Base-by-base conservation (phyloP, 2,888 invertebrate genomes). In the Pollenia angustigena region DNA sequence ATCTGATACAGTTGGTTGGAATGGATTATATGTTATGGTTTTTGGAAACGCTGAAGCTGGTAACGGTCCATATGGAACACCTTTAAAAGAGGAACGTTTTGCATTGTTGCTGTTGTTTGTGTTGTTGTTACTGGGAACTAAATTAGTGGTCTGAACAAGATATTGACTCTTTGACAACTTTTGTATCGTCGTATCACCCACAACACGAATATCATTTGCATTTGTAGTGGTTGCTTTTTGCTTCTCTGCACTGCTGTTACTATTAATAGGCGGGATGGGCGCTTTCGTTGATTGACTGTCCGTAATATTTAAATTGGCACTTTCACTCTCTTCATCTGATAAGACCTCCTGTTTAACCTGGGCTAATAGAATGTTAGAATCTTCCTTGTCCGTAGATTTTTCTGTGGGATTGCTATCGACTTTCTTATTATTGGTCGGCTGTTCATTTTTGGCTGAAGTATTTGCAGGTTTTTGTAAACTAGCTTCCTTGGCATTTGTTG, bases 101-200 rank as follows among this genome's bases (percentile, higher is more conserved):
- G 87, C 16, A 40, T 7, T 44, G 40, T 12, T 72, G 75, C 46
- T 66, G 16, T 32, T 74, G 68, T 40, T 88, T 7, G 10, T 42
- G 7, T 18, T 58, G n/a, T 10, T 66, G n/a, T 32, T 75, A 52
- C 12, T 62, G 4, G 16, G 9, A 56, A 11, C 32, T 4, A 44
- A 52, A 44, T 12, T 69, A 8, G 40, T 66, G 32, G 9, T 64
- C 14, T 64, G 56, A 42, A 56, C n/a, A 64, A 11, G 2, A 11
- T 56, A 62, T 56, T 23, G 75, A 48, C 11, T 52, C 23, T 62
- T 68, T 46, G 89, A 89, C 14, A 93, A 40, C 11, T 92, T 90
- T 76, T 92, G 92, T 52, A 93, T 92, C 40, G 91, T 92, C 1
- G 92, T 92, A 14, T 92, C 92, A 1, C 92, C 93, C 8, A 92